Base-by-base conservation (phyloP, 2,797 vertebrate genomes). In the Cossypha niveicapilla region DNA sequence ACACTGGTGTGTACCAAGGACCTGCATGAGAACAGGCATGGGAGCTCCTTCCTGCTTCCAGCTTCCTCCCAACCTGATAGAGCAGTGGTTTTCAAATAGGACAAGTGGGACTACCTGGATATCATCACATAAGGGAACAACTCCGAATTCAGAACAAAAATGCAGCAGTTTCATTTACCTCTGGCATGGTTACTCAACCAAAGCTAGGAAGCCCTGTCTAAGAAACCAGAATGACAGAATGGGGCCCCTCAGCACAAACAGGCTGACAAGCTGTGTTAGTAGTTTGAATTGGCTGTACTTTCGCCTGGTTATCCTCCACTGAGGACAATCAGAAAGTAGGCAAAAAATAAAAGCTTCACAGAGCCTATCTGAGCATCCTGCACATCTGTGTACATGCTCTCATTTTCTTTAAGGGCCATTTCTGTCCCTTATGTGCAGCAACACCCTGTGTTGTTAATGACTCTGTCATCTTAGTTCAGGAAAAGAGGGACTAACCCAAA, bases 301-400 rank as follows among this genome's bases (percentile, higher is more conserved):
- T 39, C n/a, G 45, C 61, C 47, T 28, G 34, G 13, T 73, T 85
- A 48, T 53, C 23, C 23, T 73, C 34, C 30, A 25, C 47, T n/a
- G 7, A 62, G 24, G 27, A 32, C 6, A 32, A 62, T 45, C n/a
- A 84, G 16, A 62, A 84, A 48, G 12, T 1, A 28, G 19, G 6
- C 4, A 56, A 76, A 56, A 37, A 18, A 10, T 3, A 11, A 71
- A 68, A 86, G 12, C 11, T 27, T 54, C 56, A 28, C 37, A 68
- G 42, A 53, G 10, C 17, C 24, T 61, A 19, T 45, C 32, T 4
- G 2, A 56, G 23, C 57, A 63, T 6, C 4, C 27, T 67, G 32
- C 3, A 14, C 16, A 30, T 45, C 62, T 78, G 3, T 25, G 23
- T 7, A 6, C 15, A 27, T 0, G 1, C 11, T 27, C 35, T 24